phyloP scores from a whole-genome alignment of 1,140 invertebrate genomes.

The Anastrepha ludens region DNA sequence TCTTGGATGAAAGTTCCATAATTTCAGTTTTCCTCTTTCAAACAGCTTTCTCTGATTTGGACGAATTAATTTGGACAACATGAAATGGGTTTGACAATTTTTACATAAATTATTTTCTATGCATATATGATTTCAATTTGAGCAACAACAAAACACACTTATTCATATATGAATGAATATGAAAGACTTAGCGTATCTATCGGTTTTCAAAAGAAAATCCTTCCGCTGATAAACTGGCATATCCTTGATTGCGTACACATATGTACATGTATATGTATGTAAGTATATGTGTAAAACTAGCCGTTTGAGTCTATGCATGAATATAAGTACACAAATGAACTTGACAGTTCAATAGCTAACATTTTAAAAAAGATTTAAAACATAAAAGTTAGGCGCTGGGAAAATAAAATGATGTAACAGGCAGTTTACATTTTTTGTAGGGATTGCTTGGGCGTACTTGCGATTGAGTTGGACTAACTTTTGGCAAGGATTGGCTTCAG shows the following conservation, averaged over 20 bases:
- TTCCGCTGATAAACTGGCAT: slow-evolving; percentile 15
- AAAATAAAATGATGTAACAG: background rate
- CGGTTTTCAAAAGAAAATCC: background rate
- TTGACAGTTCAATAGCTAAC: too few species aligned
- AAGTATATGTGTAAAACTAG: background rate
- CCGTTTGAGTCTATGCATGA: too few species aligned
- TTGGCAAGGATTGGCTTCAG: background rate
- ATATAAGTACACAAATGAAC: background rate
- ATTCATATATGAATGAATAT: background rate
- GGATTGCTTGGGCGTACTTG: background rate
- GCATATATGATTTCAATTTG: background rate
- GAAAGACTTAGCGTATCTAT: slow-evolving; percentile 9
- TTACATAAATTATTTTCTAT: slow-evolving; percentile 1
- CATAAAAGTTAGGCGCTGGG: background rate
- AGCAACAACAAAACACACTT: background rate
- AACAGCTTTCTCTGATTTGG: background rate
- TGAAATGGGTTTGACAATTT: slow-evolving; percentile 48
- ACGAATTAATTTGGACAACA: slow-evolving; percentile 37
- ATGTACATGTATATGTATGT: background rate
- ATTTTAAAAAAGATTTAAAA: background rate
- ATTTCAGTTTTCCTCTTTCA: background rate
- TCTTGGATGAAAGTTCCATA: background rate
- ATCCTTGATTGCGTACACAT: background rate
- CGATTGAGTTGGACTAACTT: background rate
- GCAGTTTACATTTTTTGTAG: background rate